Conservation (phyloP, 2,888 invertebrate genomes). For the Sphaerophoria taeniata region DNA sequence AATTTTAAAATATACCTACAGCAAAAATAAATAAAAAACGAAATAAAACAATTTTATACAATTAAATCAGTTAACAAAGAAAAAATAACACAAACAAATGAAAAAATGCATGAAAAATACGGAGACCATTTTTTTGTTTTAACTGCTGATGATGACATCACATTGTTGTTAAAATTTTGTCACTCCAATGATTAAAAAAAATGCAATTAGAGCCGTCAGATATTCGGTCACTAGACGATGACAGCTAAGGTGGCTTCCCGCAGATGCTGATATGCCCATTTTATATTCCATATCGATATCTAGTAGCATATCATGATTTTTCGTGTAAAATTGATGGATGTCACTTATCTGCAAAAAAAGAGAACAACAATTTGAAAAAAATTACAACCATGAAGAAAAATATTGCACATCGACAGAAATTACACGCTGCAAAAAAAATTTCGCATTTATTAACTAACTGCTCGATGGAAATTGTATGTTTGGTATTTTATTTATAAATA, state of each 20-base stretch:
- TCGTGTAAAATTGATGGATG: slow-evolving; percentile 89
- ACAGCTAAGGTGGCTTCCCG: slow-evolving; percentile 64
- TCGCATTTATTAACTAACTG: slow-evolving; percentile 27
- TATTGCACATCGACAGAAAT: slow-evolving; percentile 1
- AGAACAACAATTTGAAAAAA: slow-evolving; percentile 26
- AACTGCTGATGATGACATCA: neutral
- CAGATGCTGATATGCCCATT: slow-evolving; percentile 80
- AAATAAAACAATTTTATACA: slow-evolving; percentile 8
- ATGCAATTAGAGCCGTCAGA: slow-evolving; percentile 65
- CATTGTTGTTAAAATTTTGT: slow-evolving; percentile 69
- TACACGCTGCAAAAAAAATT: slow-evolving; percentile 18
- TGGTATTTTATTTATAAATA: neutral
- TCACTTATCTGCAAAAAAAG: slow-evolving; percentile 86
- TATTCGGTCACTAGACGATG: slow-evolving; percentile 66
- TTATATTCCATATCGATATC: slow-evolving; percentile 83
- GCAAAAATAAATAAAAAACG: neutral
- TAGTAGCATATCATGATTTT: slow-evolving; percentile 84
- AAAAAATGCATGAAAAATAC: slow-evolving; percentile 11
- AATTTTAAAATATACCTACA: neutral
- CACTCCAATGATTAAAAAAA: slow-evolving; percentile 46
- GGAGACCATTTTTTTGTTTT: slow-evolving; percentile 31
- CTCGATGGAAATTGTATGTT: slow-evolving; percentile 18
- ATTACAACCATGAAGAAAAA: slow-evolving; percentile 19
- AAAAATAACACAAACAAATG: slow-evolving; percentile 8
- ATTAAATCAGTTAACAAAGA: slow-evolving; percentile 8